A percentile compares a stretch with the other conserved stretches of the same genome.
Evolutionary conservation across 2,113 vertebrate species (phyloP).

Genomic region (Salvator merianae): DNA sequence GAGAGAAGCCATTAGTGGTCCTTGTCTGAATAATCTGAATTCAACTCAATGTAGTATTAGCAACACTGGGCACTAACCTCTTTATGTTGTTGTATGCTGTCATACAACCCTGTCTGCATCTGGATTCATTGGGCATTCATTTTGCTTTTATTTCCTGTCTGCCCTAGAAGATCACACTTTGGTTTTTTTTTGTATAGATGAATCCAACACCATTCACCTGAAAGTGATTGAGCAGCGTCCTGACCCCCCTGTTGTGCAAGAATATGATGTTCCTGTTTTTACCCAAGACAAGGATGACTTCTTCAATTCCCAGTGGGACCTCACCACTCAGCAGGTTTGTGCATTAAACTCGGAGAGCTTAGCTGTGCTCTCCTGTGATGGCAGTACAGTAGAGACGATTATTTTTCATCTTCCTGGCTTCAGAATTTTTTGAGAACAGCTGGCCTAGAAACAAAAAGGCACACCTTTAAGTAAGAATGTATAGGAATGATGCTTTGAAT

Average conservation of each 20-base stretch:
- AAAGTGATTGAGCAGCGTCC: conserved; percentile 92
- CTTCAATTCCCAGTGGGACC: conserved; percentile 94
- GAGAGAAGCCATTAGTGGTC: not conserved
- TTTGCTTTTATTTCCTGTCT: not conserved
- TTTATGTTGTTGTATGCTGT: not conserved
- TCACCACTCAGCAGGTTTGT: conserved; percentile 93
- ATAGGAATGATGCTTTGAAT: not conserved
- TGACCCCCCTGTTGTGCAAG: conserved; percentile 90
- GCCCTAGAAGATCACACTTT: too few relatives aligned
- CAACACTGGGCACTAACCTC: not conserved
- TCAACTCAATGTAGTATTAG: not conserved
- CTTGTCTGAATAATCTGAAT: not conserved
- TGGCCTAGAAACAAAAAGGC: not conserved
- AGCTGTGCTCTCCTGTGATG: accelerated
- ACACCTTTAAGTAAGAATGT: not conserved
- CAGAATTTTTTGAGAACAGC: not conserved
- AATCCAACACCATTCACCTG: conserved; percentile 95
- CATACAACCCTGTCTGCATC: not conserved
- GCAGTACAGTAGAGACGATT: not conserved
- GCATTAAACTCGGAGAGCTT: accelerated
- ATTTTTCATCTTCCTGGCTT: not conserved
- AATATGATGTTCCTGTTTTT: conserved; percentile 95
- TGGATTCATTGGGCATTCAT: not conserved
- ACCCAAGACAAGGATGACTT: conserved; percentile 93
- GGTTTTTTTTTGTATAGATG: conserved; percentile 73